These are phyloP conservation scores for Anguilla pacifica DNA, from an alignment of 2,797 vertebrate genomes.

Conservation along the genomic window DNA sequence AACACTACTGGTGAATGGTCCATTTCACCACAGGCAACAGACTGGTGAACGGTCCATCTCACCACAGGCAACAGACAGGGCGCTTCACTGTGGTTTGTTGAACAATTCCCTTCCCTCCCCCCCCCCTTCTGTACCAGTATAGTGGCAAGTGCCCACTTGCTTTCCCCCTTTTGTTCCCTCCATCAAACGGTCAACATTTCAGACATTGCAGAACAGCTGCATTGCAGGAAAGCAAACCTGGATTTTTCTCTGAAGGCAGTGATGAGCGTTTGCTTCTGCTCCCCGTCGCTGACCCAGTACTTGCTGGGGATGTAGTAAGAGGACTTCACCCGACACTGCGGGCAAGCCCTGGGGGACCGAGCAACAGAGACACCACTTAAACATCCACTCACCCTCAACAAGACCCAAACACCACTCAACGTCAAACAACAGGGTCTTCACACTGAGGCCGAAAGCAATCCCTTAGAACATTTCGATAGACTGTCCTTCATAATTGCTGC, in stretches of 20 bases:
- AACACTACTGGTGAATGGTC: too few species aligned
- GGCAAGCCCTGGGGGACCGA: conserved; percentile 76
- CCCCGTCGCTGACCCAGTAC: conserved; percentile 79
- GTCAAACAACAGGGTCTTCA: not conserved
- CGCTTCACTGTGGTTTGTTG: not conserved
- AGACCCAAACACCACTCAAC: too few species aligned
- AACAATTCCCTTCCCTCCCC: not conserved
- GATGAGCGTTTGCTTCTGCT: conserved; percentile 80
- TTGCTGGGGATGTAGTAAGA: conserved; percentile 85
- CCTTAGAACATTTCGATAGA: too few species aligned
- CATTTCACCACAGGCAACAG: too few species aligned
- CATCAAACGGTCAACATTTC: not conserved
- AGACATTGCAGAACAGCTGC: not conserved
- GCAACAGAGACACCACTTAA: not conserved
- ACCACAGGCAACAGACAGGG: not conserved
- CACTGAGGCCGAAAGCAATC: not conserved
- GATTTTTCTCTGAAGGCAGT: conserved; percentile 78
- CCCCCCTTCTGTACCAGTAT: not conserved
- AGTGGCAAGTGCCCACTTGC: not conserved
- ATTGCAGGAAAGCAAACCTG: conserved; percentile 64
- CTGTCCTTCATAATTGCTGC: too few species aligned
- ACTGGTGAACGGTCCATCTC: too few species aligned
- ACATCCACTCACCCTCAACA: not conserved
- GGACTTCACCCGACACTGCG: conserved; percentile 84
- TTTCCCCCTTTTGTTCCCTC: not conserved